Conservation (phyloP, 2,797 vertebrate genomes). For the Trachops cirrhosus region DNA sequence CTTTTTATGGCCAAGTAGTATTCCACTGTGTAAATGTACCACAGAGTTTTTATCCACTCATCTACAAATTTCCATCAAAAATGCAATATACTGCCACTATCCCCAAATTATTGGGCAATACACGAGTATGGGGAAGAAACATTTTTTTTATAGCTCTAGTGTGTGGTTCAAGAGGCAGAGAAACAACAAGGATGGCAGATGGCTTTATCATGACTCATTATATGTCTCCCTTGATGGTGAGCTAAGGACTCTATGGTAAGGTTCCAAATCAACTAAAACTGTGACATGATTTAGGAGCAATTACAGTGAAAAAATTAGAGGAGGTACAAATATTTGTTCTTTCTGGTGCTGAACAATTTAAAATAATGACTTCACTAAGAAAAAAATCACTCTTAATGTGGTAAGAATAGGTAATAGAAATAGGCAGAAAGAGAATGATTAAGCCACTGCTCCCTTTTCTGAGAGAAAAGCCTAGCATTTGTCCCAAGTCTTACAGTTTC, state of each 20-base stretch:
- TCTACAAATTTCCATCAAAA: background rate
- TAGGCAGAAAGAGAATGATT: background rate
- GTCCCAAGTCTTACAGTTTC: background rate
- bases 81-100: background rate
- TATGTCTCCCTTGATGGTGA: background rate
- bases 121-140: background rate
- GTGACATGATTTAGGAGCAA: background rate
- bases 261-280: background rate
- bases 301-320: background rate
- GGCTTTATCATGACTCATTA: background rate
- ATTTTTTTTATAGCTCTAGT: background rate
- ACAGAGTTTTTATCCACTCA: background rate
- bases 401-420: background rate
- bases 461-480: background rate
- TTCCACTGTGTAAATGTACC: too few species aligned
- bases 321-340: background rate
- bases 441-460: background rate
- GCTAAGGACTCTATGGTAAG: background rate
- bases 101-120: background rate
- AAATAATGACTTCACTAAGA: background rate
- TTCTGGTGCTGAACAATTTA: background rate
- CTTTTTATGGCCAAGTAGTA: too few species aligned
- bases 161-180: background rate
- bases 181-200: background rate
- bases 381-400: background rate